Evolutionary conservation across 2,797 vertebrate species (phyloP), one percentile per base, ranked within the genome.

Genomic region (Macroramphosus scolopax): DNA sequence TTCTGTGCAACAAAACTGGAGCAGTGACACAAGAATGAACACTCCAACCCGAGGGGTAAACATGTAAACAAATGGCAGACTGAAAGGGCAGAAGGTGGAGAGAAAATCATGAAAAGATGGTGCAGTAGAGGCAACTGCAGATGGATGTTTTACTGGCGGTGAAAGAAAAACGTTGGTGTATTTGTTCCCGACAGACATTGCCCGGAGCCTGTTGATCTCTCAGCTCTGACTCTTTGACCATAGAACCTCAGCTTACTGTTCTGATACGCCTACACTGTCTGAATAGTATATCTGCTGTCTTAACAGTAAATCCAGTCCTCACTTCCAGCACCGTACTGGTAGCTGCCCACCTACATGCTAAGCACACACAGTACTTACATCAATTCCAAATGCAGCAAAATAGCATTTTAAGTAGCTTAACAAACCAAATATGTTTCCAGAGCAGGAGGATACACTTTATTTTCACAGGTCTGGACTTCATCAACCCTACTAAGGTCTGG

Each of bases 301-400:
- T 85, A 86, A 85, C 86, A 87, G 76, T 63, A 73, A 86, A 2
- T 46, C 33, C 51, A n/a, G n/a, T n/a, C n/a, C n/a, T 63, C 63
- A 63, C 41, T 75, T 53, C 72, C 68, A 58, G 60, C 68, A 56
- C 63, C 56, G 69, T 62, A 56, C 49, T 51, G 35, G 36, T 63
- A 53, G 57, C 61, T 43, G 53, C 68, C 62, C 46, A 57, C 59
- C 60, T 40, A 44, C 61, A 62, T 4, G 22, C 26, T 57, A 17
- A 4, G n/a, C 13, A 46, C 16, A 51, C 44, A 50, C 15, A 52
- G 20, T 58, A 51, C 47, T 51, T 39, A 41, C 20, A 35, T 47
- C 56, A 42, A 26, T 26, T 34, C 20, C 38, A 31, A n/a, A n/a
- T n/a, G n/a, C n/a, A n/a, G n/a, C n/a, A n/a, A n/a, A n/a, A n/a